phyloP scores from a whole-genome alignment of 64 coral and sea anemone species.

The Montipora capricornis region DNA sequence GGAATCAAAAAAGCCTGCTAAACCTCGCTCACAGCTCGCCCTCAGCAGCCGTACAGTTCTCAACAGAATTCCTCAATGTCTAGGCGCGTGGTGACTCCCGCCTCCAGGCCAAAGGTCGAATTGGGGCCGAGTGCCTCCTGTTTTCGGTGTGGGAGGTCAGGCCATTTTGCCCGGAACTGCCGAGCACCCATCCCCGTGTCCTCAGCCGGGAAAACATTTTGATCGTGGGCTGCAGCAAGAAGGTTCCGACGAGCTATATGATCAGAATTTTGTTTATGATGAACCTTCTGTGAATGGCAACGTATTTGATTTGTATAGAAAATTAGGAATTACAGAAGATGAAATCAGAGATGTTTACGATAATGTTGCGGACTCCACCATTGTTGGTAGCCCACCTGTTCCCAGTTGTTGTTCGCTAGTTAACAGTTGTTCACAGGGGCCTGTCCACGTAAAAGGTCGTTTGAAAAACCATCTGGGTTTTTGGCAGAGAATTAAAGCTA shows the following conservation, averaged over 20 bases:
- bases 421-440: not conserved
- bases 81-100: not conserved
- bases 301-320: not conserved
- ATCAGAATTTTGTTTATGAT: not conserved
- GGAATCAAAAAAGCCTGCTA: not conserved
- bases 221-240: not conserved
- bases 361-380: not conserved
- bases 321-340: conserved; percentile 3
- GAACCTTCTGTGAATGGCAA: not conserved
- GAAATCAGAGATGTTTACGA: not conserved
- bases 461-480: conserved; percentile 1
- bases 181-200: too few species aligned
- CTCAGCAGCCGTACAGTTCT: not conserved
- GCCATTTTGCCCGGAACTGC: not conserved
- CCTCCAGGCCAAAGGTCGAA: not conserved
- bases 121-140: not conserved
- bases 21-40: not conserved
- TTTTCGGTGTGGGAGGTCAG: not conserved
- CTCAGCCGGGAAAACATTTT: not conserved
- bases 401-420: not conserved
- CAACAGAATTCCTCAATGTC: not conserved
- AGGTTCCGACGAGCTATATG: not conserved
- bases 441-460: not conserved
- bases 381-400: not conserved
- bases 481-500: not conserved